Percentiles rank a stretch among this genome's conserved stretches.
These are phyloP conservation scores for Rafetus swinhoei DNA, from an alignment of 2,113 vertebrate genomes.

Conservation along the genomic window DNA sequence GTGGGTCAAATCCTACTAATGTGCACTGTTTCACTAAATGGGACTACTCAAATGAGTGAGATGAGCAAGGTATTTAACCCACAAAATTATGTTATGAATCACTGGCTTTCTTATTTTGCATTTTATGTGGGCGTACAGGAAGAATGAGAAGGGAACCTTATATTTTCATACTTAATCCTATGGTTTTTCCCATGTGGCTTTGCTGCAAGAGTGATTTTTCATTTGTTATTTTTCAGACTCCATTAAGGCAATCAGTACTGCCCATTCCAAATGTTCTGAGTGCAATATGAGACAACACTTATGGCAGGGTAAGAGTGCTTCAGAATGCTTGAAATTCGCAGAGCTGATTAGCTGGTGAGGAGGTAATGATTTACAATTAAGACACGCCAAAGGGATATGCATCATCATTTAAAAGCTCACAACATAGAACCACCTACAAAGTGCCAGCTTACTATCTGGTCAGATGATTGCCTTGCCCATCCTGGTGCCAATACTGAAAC, in stretches of 20 bases:
- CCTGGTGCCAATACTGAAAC: neutral
- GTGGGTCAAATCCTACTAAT: slow-evolving; percentile 13
- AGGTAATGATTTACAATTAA: slow-evolving; percentile 55
- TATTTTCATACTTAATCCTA: slow-evolving; percentile 27
- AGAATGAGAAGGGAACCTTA: neutral
- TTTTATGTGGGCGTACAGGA: neutral
- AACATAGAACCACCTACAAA: neutral
- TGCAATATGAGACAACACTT: neutral
- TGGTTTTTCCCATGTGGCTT: slow-evolving; percentile 38
- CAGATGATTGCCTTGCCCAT: neutral
- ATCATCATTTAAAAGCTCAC: neutral
- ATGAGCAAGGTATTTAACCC: slow-evolving; percentile 29
- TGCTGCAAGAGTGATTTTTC: slow-evolving; percentile 25
- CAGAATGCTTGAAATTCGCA: slow-evolving; percentile 4
- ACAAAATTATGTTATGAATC: slow-evolving; percentile 19
- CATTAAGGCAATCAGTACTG: slow-evolving; percentile 54
- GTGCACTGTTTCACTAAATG: slow-evolving; percentile 28
- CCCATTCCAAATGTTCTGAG: neutral
- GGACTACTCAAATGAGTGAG: slow-evolving; percentile 33
- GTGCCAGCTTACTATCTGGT: neutral
- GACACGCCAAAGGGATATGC: accelerated
- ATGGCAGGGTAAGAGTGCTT: neutral
- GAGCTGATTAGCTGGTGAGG: slow-evolving; percentile 13
- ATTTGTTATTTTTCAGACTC: slow-evolving; percentile 59
- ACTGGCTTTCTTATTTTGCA: slow-evolving; percentile 21